These are phyloP conservation scores for Priocnemis perturbator DNA, from an alignment of 2,888 invertebrate species.

Conservation along the genomic window DNA sequence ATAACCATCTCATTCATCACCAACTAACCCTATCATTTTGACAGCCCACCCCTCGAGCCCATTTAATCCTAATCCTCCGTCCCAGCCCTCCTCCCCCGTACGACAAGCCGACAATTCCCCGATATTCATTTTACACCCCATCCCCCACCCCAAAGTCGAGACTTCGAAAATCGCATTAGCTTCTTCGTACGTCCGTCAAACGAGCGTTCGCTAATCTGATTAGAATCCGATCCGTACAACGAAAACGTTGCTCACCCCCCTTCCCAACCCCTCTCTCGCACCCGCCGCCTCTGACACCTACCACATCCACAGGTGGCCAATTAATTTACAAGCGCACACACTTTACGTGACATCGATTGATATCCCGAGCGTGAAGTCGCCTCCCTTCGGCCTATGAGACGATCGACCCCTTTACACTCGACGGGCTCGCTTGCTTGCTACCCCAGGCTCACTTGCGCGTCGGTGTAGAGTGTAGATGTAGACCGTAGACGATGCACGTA, in stretches of 20 bases:
- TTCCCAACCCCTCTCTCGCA: not conserved
- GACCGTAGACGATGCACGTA: too few relatives aligned
- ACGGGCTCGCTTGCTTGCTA: not conserved
- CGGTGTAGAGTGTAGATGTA: too few relatives aligned
- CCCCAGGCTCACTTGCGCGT: too few relatives aligned
- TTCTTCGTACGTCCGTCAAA: slow-evolving; percentile 7
- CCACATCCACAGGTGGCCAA: slow-evolving; percentile 66
- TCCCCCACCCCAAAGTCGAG: not conserved
- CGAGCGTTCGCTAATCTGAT: slow-evolving; percentile 54
- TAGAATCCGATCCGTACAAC: slow-evolving; percentile 56
- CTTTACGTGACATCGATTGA: slow-evolving; percentile 66
- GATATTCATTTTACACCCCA: too few relatives aligned
- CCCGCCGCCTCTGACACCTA: slow-evolving; percentile 39
- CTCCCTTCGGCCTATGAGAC: slow-evolving; percentile 39
- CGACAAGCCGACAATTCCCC: too few relatives aligned
- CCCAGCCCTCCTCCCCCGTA: too few relatives aligned
- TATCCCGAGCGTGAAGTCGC: slow-evolving; percentile 56
- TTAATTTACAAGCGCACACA: slow-evolving; percentile 67
- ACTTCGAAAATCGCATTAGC: slow-evolving; percentile 6
- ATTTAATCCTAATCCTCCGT: too few relatives aligned
- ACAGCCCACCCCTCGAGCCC: too few relatives aligned
- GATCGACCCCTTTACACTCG: slow-evolving; percentile 16
- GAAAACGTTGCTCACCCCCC: slow-evolving; percentile 45
- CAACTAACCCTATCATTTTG: too few relatives aligned
- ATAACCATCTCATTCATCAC: too few relatives aligned